Percentiles rank a stretch among this genome's conserved stretches.
These are phyloP conservation scores for Coptotermes formosanus DNA, from an alignment of 1,140 invertebrate genomes.

Conservation along the genomic window DNA sequence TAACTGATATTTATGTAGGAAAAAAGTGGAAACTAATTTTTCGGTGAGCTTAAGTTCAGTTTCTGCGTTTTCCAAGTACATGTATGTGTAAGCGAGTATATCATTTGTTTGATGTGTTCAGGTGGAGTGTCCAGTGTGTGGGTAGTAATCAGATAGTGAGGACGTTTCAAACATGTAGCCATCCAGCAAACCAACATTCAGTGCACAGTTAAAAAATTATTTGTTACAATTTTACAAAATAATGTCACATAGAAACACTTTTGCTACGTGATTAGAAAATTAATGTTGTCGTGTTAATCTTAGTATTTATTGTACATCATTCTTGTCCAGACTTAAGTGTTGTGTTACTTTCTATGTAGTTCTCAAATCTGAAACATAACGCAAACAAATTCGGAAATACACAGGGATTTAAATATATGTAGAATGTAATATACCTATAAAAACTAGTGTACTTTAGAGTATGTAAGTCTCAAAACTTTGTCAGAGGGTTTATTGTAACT, in stretches of 20 bases:
- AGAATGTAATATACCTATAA: not conserved
- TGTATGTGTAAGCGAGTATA: not conserved
- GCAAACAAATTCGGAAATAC: slow-evolving; percentile 48
- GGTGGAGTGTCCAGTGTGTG: not conserved
- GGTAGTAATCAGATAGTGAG: not conserved
- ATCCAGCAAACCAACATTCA: not conserved
- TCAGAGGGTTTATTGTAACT: not conserved
- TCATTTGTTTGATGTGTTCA: not conserved
- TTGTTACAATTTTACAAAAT: not conserved
- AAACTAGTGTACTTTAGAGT: not conserved
- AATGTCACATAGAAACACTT: not conserved
- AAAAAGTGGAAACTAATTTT: not conserved
- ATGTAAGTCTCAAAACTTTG: not conserved
- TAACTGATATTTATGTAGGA: not conserved
- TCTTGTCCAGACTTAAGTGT: slow-evolving; percentile 12
- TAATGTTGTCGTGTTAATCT: not conserved
- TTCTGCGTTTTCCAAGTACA: not conserved
- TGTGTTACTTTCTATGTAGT: slow-evolving; percentile 38
- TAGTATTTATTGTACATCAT: not conserved
- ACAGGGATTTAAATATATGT: slow-evolving; percentile 42
- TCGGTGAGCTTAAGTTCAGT: not conserved
- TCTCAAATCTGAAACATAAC: slow-evolving; percentile 31
- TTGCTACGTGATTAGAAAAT: not conserved
- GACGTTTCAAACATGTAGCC: not conserved
- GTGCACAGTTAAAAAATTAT: not conserved